Evolutionary conservation across 1,140 invertebrate genomes (phyloP).

Genomic region (Neuroterus valhalla): DNA sequence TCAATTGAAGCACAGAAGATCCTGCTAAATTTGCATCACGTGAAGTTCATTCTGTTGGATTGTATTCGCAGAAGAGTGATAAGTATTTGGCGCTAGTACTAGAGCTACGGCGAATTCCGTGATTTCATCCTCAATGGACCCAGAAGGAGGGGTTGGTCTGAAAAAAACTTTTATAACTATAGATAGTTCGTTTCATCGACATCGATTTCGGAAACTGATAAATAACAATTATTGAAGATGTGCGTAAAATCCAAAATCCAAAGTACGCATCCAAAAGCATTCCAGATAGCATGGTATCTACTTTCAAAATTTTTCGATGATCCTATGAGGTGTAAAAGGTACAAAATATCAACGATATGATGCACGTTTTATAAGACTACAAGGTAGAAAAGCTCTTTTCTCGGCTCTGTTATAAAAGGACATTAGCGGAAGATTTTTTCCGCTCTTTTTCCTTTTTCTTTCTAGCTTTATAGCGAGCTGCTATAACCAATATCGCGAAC

Average conservation of each 20-base stretch:
- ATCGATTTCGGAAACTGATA: slow-evolving; percentile 31
- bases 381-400: slow-evolving; percentile 38
- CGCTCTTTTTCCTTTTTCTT: slow-evolving; percentile 37
- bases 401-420: slow-evolving; percentile 42
- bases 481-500: slow-evolving; percentile 49
- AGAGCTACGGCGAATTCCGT: too few relatives aligned
- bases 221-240: slow-evolving; percentile 24
- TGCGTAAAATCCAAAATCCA: slow-evolving; percentile 39
- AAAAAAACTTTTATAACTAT: slow-evolving; percentile 19
- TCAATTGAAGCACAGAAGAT: not conserved
- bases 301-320: too few relatives aligned
- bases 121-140: too few relatives aligned
- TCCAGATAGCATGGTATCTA: too few relatives aligned
- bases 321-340: too few relatives aligned
- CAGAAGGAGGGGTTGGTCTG: too few relatives aligned
- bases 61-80: not conserved
- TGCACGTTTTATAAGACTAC: too few relatives aligned
- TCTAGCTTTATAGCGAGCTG: slow-evolving; percentile 44
- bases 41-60: not conserved
- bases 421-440: slow-evolving; percentile 47
- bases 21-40: not conserved
- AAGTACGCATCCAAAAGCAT: too few relatives aligned
- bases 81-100: too few relatives aligned
- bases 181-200: not conserved
- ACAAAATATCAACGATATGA: too few relatives aligned